Evolutionary conservation across 2,888 invertebrate species (phyloP), one percentile per base, ranked within the genome.

Genomic region (Patella ulyssiponensis): DNA sequence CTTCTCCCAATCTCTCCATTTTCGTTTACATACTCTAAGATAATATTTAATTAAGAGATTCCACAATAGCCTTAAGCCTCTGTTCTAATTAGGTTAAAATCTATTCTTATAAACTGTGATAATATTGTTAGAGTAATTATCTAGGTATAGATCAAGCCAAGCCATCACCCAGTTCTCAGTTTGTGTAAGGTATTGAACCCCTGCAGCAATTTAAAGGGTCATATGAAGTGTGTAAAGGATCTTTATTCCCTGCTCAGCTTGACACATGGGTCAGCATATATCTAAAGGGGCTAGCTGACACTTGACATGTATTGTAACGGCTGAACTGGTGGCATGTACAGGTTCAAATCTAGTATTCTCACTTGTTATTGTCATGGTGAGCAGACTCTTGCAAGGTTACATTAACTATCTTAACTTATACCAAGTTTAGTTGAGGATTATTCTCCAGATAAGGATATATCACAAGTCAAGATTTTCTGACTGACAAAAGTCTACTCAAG

Each of bases 1-100:
- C 64, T 23, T 11, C 64, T 64, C 11, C 64, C 64, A 20, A 64
- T 64, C 64, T 64, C 20, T 11, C 64, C 64, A 23, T 23, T 64
- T 64, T 23, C 20, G 14, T 23, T 64, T 64, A 23, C 20, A 64
- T 64, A 20, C 23, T 12, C 64, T 20, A 64, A 23, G 23, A 23
- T 23, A 64, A 64, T 64, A 64, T 64, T 64, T 64, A 23, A 64
- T 64, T 64, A 64, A 23, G 64, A 64, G 64, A 64, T 64, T 23
- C 20, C 20, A 64, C 64, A 64, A 64, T 64, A 64, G 64, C 64
- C 64, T 12, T 23, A 23, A 64, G 64, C 64, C 20, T 64, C 20
- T 23, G 14, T 64, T 23, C 23, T 64, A 64, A 64, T 64, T 64
- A 64, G 20, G 23, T 64, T 64, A 64, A 23, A 64, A 64, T 64